A percentile compares a stretch with the other conserved stretches of the same genome.
phyloP scores from a whole-genome alignment of 2,888 invertebrate species.

The Acleris emargana region DNA sequence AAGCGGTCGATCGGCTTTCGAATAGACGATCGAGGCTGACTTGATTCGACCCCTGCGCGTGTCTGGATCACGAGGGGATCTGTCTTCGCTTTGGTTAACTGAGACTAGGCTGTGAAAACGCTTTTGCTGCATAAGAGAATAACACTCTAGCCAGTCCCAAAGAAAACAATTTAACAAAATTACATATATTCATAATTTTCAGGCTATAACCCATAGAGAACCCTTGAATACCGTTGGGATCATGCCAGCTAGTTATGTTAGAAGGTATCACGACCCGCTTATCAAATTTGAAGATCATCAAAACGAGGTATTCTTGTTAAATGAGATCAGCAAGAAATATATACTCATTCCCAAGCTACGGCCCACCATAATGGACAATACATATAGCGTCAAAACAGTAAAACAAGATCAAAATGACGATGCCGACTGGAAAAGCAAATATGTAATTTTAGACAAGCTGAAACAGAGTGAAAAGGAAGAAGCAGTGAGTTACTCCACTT shows the following conservation, averaged over 20 bases:
- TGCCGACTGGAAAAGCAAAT: constrained; percentile 74
- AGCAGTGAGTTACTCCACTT: constrained; percentile 12
- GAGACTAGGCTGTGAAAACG: too few species aligned
- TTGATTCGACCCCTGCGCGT: too few species aligned
- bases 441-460: constrained; percentile 68
- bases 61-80: too few species aligned
- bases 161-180: not conserved
- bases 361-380: constrained; percentile 42
- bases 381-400: constrained; percentile 38
- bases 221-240: constrained; percentile 8
- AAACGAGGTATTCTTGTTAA: constrained; percentile 55
- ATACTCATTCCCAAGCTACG: constrained; percentile 70
- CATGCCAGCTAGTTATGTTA: constrained; percentile 2
- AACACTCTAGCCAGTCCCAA: not conserved
- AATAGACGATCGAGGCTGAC: too few species aligned
- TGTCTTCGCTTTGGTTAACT: too few species aligned
- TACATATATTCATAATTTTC: constrained; percentile 4
- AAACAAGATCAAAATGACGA: constrained; percentile 46
- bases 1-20: too few species aligned
- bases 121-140: too few species aligned
- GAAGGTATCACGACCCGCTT: constrained; percentile 20
- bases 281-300: constrained; percentile 41
- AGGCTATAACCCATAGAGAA: constrained; percentile 19
- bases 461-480: constrained; percentile 60
- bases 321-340: constrained; percentile 71